These are phyloP conservation scores for Caenorhabditis elegans DNA, from an alignment of 1,140 invertebrate genomes.

Conservation along the genomic window WBcel235 BX284602.5:10009501-10010000, in stretches of 20 bases:
- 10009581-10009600: too few relatives aligned
- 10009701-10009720: background rate
- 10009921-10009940: constrained; percentile 62
- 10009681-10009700: background rate
- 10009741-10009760: too few relatives aligned
- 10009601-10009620: background rate
- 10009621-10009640: background rate
- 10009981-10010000: constrained; percentile 60
- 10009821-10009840: constrained; percentile 22
- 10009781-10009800: background rate
- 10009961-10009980: constrained; percentile 58
- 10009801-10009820: background rate
- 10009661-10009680: constrained; percentile 25
- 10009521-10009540: too few relatives aligned
- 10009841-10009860: background rate
- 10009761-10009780: background rate
- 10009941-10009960: constrained; percentile 60
- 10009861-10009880: constrained; percentile 19
- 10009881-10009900: constrained; percentile 50
- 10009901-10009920: constrained; percentile 61
- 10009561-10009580: too few relatives aligned
- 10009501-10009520: too few relatives aligned
- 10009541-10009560: too few relatives aligned
- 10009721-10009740: background rate
- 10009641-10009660: background rate